Percentiles rank a stretch among this genome's conserved stretches.
Conservation (phyloP, 1,140 invertebrate genomes). For the Diprion similis region DNA sequence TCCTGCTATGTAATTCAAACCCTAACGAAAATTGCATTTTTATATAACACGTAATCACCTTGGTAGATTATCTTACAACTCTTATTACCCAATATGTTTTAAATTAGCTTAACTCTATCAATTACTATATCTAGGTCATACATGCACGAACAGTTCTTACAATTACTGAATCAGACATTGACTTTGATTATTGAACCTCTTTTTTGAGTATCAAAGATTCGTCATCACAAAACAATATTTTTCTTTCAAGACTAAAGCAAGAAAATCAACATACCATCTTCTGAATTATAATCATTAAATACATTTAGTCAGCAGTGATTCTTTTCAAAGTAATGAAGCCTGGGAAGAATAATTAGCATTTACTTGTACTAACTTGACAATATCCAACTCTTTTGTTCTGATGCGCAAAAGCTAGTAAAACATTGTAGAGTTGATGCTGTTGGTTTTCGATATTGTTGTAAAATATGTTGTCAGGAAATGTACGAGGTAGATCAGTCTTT, state of each 20-base stretch:
- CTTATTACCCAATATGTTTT: too few relatives aligned
- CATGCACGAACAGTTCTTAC: too few relatives aligned
- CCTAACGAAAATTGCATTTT: constrained; percentile 59
- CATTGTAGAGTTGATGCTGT: constrained; percentile 81
- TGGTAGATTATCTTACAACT: too few relatives aligned
- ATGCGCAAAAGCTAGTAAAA: constrained; percentile 88
- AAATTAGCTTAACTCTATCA: too few relatives aligned
- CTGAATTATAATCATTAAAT: too few relatives aligned
- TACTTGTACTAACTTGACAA: constrained; percentile 72
- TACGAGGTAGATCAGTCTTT: constrained; percentile 84
- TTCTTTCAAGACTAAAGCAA: too few relatives aligned
- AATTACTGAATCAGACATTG: not conserved
- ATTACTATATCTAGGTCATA: too few relatives aligned
- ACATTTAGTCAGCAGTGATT: too few relatives aligned
- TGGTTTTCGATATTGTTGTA: constrained; percentile 79
- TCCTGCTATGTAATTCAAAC: constrained; percentile 91
- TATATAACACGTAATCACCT: not conserved
- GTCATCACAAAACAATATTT: too few relatives aligned
- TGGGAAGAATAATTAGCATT: not conserved
- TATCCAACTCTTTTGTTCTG: constrained; percentile 88
- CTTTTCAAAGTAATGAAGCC: too few relatives aligned
- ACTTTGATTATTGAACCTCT: constrained; percentile 7
- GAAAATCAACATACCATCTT: too few relatives aligned
- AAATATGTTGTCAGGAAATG: constrained; percentile 94
- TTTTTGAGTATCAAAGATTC: not conserved